phyloP scores from a whole-genome alignment of 1,140 invertebrate species.

The Eupeodes corollae region DNA sequence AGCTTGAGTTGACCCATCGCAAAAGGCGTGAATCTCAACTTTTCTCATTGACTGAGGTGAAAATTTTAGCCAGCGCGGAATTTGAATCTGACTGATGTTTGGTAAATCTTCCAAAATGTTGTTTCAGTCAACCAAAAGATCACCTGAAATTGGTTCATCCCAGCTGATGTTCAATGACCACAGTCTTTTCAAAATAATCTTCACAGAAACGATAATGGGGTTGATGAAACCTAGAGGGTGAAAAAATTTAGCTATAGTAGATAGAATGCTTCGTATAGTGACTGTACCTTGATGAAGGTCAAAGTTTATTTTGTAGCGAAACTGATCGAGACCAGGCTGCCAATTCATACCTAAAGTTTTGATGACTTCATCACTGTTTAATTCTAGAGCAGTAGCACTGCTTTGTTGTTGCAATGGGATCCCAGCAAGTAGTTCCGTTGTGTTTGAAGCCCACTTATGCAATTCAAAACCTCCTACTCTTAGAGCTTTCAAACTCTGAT shows the following conservation, averaged over 20 bases:
- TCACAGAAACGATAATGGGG: neutral
- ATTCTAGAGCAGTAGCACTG: constrained; percentile 10
- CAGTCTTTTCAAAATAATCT: neutral
- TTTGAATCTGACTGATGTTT: neutral
- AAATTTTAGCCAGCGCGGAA: neutral
- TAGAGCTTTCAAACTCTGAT: constrained; percentile 13
- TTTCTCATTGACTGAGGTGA: neutral
- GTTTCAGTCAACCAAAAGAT: neutral
- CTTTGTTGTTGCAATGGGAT: too few relatives aligned
- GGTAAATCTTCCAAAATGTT: neutral
- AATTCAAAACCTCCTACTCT: constrained; percentile 3
- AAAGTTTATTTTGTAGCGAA: neutral
- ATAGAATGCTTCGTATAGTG: neutral
- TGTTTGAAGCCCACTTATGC: constrained; percentile 12
- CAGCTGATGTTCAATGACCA: too few relatives aligned
- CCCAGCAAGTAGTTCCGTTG: too few relatives aligned
- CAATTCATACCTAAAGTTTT: neutral
- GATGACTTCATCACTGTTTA: constrained; percentile 10
- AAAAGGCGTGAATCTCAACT: neutral
- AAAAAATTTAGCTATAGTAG: neutral
- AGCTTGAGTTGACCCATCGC: neutral
- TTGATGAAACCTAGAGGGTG: neutral
- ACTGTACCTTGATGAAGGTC: neutral
- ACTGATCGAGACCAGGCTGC: constrained; percentile 1
- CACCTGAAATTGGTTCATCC: neutral